Conservation (phyloP, 1,140 invertebrate genomes). For the Palaemon carinicauda region DNA sequence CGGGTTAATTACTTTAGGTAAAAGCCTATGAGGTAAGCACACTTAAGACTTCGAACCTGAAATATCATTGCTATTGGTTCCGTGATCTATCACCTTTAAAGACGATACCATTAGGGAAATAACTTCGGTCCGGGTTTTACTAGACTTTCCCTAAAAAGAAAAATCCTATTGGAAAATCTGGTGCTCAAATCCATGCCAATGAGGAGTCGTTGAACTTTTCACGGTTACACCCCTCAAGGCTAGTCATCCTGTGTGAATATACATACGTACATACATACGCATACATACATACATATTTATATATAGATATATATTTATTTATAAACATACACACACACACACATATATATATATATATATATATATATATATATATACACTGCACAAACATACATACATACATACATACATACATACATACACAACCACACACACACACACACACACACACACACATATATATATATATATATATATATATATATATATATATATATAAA, state of each 20-base stretch:
- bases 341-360: background rate
- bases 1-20: too few species aligned
- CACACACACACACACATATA: background rate
- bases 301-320: too few species aligned
- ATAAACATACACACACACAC: background rate
- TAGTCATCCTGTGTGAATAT: too few species aligned
- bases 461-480: background rate
- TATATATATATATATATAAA: background rate
- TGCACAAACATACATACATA: background rate
- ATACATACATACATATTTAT: too few species aligned
- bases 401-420: background rate
- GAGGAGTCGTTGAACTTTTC: too few species aligned
- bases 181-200: too few species aligned
- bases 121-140: background rate
- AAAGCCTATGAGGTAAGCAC: too few species aligned
- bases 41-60: too few species aligned
- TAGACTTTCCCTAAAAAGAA: too few species aligned
- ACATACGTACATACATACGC: too few species aligned
- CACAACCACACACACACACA: background rate
- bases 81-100: background rate
- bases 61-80: background rate
- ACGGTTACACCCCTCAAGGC: too few species aligned
- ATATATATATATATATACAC: background rate
- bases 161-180: too few species aligned
- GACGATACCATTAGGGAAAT: background rate